Conservation (phyloP, 2,113 vertebrate species). For the Hirundichthys speculiger region DNA sequence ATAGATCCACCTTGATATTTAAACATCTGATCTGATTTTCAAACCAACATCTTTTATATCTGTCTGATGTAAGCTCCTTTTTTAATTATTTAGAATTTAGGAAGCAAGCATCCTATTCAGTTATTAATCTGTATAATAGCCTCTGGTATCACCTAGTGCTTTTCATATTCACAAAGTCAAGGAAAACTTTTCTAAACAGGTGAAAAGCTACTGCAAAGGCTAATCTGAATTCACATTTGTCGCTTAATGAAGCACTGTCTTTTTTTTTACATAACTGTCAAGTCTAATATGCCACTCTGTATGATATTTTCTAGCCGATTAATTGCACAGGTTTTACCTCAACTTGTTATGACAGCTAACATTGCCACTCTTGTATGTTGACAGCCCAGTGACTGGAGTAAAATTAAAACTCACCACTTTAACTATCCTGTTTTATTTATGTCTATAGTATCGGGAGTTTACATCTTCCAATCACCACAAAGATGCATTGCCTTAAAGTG, state of each 20-base stretch:
- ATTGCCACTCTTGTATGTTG: constrained; percentile 53
- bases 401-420: constrained; percentile 42
- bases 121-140: neutral
- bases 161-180: constrained; percentile 11
- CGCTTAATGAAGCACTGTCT: constrained; percentile 15
- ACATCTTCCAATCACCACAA: constrained; percentile 42
- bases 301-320: constrained; percentile 38
- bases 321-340: constrained; percentile 33
- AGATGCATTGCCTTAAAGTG: constrained; percentile 58
- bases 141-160: neutral
- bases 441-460: constrained; percentile 14
- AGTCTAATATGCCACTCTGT: constrained; percentile 24
- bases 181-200: constrained; percentile 12
- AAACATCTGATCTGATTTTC: no score
- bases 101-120: neutral
- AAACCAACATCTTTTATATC: no score
- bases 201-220: neutral
- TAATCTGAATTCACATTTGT: constrained; percentile 26
- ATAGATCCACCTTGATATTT: no score
- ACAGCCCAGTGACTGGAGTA: constrained; percentile 40
- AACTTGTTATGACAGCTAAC: constrained; percentile 27
- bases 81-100: no score
- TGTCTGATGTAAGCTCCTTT: no score
- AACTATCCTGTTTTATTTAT: constrained; percentile 48
- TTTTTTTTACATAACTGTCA: constrained; percentile 44